Percentiles rank a stretch among this genome's conserved stretches.
phyloP scores from a whole-genome alignment of 2,797 vertebrate species.

The Lates japonicus region DNA sequence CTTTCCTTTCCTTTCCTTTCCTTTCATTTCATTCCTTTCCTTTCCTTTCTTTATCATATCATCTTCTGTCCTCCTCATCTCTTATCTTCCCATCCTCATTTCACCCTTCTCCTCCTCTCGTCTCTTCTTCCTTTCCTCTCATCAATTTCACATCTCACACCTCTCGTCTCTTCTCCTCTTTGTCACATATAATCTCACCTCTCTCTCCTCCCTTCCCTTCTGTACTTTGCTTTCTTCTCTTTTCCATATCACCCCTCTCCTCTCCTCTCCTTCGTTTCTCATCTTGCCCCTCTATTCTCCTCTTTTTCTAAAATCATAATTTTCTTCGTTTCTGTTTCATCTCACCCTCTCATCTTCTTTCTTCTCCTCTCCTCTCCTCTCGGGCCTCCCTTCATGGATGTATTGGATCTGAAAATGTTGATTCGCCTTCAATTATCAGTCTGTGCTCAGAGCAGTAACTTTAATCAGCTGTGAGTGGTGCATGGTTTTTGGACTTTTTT shows the following conservation, averaged over 20 bases:
- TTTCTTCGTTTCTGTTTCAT: background rate
- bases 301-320: background rate
- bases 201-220: background rate
- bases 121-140: background rate
- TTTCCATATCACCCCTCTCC: background rate
- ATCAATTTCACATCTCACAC: background rate
- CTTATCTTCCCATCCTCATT: background rate
- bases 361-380: background rate
- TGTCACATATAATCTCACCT: background rate
- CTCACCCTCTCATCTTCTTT: background rate
- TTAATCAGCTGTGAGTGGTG: background rate
- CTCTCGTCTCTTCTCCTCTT: background rate
- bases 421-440: background rate
- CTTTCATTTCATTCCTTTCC: background rate
- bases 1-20: background rate
- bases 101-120: background rate
- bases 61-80: background rate
- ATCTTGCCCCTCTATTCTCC: background rate
- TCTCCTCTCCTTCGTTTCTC: background rate
- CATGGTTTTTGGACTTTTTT: background rate
- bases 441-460: conserved; percentile 6
- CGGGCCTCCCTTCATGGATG: background rate
- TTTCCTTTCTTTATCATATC: background rate
- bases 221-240: background rate
- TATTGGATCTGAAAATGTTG: conserved; percentile 2